Evolutionary conservation across 2,113 vertebrate species (phyloP).

Genomic region (Odocoileus virginianus): DNA sequence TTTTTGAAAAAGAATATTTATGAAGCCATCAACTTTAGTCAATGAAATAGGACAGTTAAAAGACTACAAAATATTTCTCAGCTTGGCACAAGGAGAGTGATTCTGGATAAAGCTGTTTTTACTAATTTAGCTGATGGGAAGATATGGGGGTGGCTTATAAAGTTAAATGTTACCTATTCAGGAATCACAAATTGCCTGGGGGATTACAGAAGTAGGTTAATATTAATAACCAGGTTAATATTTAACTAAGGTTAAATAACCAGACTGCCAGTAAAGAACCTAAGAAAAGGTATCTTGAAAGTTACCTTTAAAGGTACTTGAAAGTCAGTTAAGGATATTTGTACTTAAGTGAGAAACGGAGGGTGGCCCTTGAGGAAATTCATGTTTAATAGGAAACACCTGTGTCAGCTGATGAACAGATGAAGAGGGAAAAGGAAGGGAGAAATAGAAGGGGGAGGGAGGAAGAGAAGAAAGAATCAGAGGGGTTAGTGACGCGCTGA

Average conservation of each 20-base stretch:
- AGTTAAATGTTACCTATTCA: not conserved
- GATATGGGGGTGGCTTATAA: not conserved
- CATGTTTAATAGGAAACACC: not conserved
- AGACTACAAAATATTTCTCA: not conserved
- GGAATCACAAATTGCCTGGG: not conserved
- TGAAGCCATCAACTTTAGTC: constrained; percentile 20
- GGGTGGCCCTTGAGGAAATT: not conserved
- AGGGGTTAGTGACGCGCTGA: not conserved
- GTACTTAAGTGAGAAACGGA: not conserved
- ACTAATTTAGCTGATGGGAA: not conserved
- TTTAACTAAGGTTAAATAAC: not conserved
- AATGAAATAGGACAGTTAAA: constrained; percentile 29
- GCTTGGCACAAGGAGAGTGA: not conserved
- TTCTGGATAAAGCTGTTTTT: not conserved
- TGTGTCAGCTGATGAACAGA: not conserved
- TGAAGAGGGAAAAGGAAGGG: not conserved
- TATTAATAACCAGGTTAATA: constrained; percentile 18
- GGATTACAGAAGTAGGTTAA: not conserved
- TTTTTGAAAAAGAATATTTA: constrained; percentile 38
- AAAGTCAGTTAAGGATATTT: not conserved
- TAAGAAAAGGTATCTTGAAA: not conserved
- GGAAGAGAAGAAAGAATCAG: not conserved
- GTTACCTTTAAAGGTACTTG: not conserved
- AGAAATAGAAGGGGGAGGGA: not conserved
- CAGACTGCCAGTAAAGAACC: not conserved